These are phyloP conservation scores for Sphecodes monilicornis DNA, from an alignment of 2,888 invertebrate species.

Conservation along the genomic window DNA sequence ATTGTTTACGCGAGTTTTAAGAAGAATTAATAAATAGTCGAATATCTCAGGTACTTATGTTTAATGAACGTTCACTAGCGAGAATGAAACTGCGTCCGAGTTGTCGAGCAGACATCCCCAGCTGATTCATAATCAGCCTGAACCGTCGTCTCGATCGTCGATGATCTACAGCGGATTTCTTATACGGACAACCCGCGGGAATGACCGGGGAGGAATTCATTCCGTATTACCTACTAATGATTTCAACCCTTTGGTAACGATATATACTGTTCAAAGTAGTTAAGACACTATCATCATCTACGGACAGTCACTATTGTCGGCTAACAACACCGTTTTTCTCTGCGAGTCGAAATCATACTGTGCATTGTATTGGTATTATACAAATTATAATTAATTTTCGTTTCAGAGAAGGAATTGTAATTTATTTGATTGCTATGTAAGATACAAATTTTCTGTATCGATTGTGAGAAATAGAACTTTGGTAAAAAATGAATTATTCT, in stretches of 20 bases:
- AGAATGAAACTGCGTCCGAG: constrained; percentile 48
- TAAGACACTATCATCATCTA: background rate
- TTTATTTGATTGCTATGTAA: too few relatives aligned
- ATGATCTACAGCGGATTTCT: background rate
- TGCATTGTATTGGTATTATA: background rate
- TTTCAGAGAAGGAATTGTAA: too few relatives aligned
- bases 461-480: too few relatives aligned
- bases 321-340: too few relatives aligned
- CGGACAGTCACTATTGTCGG: background rate
- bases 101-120: constrained; percentile 3
- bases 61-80: constrained; percentile 55
- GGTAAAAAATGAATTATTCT: too few relatives aligned
- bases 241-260: constrained; percentile 18
- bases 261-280: constrained; percentile 32
- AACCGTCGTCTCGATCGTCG: constrained; percentile 10
- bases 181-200: constrained; percentile 19
- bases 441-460: too few relatives aligned
- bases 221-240: constrained; percentile 11
- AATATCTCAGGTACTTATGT: constrained; percentile 65
- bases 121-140: background rate
- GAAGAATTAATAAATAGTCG: constrained; percentile 68
- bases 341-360: background rate
- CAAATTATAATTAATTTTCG: too few relatives aligned
- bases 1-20: constrained; percentile 56
- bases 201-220: constrained; percentile 16